These are phyloP conservation scores for Sebastes goodei DNA, from an alignment of 2,797 vertebrate genomes.

Conservation along the genomic window DNA sequence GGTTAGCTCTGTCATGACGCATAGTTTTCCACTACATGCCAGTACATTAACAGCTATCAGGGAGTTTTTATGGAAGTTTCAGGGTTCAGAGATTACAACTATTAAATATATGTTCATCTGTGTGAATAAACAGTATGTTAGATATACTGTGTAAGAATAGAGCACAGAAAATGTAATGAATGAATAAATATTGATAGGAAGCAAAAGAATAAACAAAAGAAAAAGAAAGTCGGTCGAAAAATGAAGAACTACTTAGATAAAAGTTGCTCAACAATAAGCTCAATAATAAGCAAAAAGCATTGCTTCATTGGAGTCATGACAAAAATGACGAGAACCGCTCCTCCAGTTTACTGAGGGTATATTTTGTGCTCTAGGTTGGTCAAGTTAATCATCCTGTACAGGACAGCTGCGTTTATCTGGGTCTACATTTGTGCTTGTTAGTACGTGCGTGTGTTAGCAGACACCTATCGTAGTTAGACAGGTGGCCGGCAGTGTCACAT, in stretches of 20 bases:
- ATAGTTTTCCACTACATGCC: too few species aligned
- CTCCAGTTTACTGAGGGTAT: slow-evolving; percentile 13
- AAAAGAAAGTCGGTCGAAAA: background rate
- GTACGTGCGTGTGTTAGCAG: slow-evolving; percentile 40
- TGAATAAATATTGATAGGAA: background rate
- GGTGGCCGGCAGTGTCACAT: slow-evolving; percentile 75
- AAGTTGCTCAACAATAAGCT: background rate
- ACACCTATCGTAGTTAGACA: slow-evolving; percentile 64
- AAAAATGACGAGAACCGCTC: background rate
- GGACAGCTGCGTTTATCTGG: slow-evolving; percentile 55
- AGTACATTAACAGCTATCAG: too few species aligned
- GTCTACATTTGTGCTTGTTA: slow-evolving; percentile 22
- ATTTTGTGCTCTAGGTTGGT: slow-evolving; percentile 20
- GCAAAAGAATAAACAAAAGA: background rate
- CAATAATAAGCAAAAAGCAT: background rate
- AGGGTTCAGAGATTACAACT: background rate
- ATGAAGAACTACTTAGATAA: background rate
- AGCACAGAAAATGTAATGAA: background rate
- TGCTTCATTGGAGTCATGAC: background rate
- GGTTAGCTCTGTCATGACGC: too few species aligned
- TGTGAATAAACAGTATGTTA: background rate
- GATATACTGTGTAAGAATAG: background rate
- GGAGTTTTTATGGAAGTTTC: too few species aligned
- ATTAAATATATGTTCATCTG: background rate
- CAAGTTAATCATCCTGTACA: slow-evolving; percentile 9